phyloP scores from a whole-genome alignment of 2,113 vertebrate genomes.

The Gnathonemus echidnorhynchus region DNA sequence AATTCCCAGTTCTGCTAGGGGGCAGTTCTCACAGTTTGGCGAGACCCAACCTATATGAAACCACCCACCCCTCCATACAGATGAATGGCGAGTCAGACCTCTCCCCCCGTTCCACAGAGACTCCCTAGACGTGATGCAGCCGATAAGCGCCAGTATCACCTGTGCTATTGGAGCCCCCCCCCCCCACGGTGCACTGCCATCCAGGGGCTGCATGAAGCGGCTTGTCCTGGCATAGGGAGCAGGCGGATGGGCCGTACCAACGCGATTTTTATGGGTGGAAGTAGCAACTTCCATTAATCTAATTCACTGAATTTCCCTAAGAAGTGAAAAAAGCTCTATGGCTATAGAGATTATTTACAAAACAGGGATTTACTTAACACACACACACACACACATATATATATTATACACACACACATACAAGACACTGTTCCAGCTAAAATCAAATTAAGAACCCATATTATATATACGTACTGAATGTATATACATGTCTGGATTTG shows the following conservation, averaged over 20 bases:
- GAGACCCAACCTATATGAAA: not conserved
- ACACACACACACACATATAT: too few relatives aligned
- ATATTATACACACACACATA: too few relatives aligned
- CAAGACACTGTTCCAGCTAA: too few relatives aligned
- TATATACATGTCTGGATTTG: not conserved
- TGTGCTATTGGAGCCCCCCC: not conserved
- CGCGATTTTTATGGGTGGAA: not conserved
- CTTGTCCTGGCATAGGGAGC: not conserved
- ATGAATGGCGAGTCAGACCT: not conserved
- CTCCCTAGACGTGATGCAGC: not conserved
- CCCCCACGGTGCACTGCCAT: not conserved
- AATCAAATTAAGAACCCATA: too few relatives aligned
- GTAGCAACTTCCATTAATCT: not conserved
- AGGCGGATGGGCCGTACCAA: not conserved
- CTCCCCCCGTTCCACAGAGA: not conserved
- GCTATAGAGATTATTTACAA: not conserved
- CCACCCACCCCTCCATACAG: not conserved
- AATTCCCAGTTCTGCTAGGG: not conserved
- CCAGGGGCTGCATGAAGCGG: not conserved
- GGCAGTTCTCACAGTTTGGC: not conserved
- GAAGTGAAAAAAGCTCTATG: not conserved
- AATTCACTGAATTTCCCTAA: not conserved
- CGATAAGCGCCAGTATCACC: not conserved
- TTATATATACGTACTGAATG: not conserved
- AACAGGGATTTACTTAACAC: not conserved